phyloP scores from a whole-genome alignment of 1,140 invertebrate species.

The Stegodyphus mimosarum region DNA sequence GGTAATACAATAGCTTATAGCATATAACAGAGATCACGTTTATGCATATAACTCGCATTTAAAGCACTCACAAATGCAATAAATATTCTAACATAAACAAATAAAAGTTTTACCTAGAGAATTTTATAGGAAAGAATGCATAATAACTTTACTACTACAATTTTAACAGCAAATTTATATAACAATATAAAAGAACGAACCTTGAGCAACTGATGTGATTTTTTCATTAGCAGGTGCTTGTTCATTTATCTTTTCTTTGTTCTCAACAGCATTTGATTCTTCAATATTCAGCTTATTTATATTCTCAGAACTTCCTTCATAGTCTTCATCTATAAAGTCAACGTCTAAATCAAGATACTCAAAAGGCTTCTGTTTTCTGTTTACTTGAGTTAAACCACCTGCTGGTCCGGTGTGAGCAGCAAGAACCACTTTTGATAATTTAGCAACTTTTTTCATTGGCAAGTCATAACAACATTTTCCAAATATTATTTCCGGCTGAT shows the following conservation, averaged over 20 bases:
- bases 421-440: slow-evolving; percentile 69
- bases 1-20: too few relatives aligned
- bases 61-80: too few relatives aligned
- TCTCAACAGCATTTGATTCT: slow-evolving; percentile 44
- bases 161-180: too few relatives aligned
- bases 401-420: slow-evolving; percentile 81
- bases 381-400: slow-evolving; percentile 80
- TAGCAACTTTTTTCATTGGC: slow-evolving; percentile 73
- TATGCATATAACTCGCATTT: too few relatives aligned
- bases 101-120: too few relatives aligned
- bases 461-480: slow-evolving; percentile 67
- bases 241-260: slow-evolving; percentile 50
- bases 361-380: slow-evolving; percentile 67
- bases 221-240: neutral
- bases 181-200: neutral
- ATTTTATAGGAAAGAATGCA: too few relatives aligned
- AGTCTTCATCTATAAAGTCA: slow-evolving; percentile 77
- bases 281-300: slow-evolving; percentile 27
- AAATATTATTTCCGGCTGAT: slow-evolving; percentile 67
- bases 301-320: slow-evolving; percentile 57
- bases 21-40: too few relatives aligned
- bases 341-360: slow-evolving; percentile 77
- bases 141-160: too few relatives aligned
- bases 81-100: too few relatives aligned
- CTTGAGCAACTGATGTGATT: neutral